phyloP scores from a whole-genome alignment of 2,113 vertebrate species.

The Mesoclemmys tuberculata region DNA sequence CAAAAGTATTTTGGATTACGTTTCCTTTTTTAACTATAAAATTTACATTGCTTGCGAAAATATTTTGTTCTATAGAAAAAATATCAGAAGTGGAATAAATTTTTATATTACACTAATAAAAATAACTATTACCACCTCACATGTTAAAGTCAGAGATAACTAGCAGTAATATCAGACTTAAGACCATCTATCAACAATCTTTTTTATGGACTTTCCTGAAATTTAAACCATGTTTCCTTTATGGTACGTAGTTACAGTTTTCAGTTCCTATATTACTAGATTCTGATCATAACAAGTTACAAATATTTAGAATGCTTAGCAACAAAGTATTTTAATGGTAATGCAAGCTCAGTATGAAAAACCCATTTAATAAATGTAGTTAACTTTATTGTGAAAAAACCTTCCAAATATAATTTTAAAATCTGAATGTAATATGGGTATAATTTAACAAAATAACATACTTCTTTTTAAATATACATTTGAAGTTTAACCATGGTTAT shows the following conservation, averaged over 20 bases:
- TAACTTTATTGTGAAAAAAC: neutral
- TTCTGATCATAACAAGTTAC: constrained; percentile 1
- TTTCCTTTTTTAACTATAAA: neutral
- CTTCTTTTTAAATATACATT: constrained; percentile 59
- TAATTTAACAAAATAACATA: constrained; percentile 29
- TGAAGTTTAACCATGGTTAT: constrained; percentile 57
- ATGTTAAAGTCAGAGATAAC: neutral
- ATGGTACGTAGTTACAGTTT: constrained; percentile 26
- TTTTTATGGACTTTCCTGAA: neutral
- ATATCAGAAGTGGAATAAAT: neutral
- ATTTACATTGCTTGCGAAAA: neutral
- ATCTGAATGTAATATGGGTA: neutral
- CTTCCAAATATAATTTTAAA: constrained; percentile 36
- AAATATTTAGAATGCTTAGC: constrained; percentile 82
- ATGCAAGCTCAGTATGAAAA: constrained; percentile 26
- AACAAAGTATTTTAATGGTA: constrained; percentile 61
- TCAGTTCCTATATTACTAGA: constrained; percentile 36
- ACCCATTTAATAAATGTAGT: constrained; percentile 35
- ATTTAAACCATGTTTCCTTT: neutral
- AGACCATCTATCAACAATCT: fast-evolving
- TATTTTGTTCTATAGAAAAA: neutral
- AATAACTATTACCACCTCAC: neutral
- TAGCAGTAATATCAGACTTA: fast-evolving
- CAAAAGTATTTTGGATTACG: neutral
- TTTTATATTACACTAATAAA: neutral